phyloP scores from a whole-genome alignment of 2,888 invertebrate genomes.

The Maniola hyperantus region DNA sequence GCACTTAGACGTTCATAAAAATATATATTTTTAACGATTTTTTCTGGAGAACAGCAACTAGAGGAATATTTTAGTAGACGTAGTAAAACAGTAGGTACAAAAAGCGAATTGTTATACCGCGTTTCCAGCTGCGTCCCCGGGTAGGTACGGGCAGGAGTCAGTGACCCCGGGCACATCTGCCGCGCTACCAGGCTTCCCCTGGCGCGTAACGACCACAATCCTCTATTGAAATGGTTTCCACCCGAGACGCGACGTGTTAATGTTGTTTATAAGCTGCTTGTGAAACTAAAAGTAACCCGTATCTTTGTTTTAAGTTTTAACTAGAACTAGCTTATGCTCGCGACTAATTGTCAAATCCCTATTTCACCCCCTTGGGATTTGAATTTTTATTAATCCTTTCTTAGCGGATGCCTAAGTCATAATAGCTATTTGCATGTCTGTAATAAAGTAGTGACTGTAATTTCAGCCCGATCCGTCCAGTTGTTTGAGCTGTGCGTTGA shows the following conservation, averaged over 20 bases:
- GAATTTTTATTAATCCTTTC: too few species aligned
- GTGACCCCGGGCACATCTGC: constrained; percentile 73
- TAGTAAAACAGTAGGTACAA: constrained; percentile 48
- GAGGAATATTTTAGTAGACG: constrained; percentile 10
- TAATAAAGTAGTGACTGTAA: too few species aligned
- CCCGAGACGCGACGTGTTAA: constrained; percentile 22
- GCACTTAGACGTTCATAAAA: background rate
- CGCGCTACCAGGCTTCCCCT: constrained; percentile 56
- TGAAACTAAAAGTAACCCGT: background rate
- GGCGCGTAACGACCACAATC: constrained; percentile 60
- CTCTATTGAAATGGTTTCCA: constrained; percentile 47
- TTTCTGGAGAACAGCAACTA: background rate
- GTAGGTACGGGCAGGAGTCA: constrained; percentile 49
- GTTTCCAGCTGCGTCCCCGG: constrained; percentile 67
- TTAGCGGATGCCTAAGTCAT: too few species aligned
- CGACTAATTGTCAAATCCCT: too few species aligned
- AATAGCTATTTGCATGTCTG: too few species aligned
- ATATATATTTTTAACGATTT: background rate
- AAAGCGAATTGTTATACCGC: constrained; percentile 53
- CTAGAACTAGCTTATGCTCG: too few species aligned
- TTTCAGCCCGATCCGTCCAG: too few species aligned
- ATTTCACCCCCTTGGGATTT: too few species aligned
- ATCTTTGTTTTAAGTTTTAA: too few species aligned
- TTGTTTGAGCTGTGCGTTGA: too few species aligned
- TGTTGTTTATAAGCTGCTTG: constrained; percentile 26